A percentile compares a stretch with the other conserved stretches of the same genome.
phyloP scores from a whole-genome alignment of 2,888 invertebrate species.

The Mayetiola destructor region DNA sequence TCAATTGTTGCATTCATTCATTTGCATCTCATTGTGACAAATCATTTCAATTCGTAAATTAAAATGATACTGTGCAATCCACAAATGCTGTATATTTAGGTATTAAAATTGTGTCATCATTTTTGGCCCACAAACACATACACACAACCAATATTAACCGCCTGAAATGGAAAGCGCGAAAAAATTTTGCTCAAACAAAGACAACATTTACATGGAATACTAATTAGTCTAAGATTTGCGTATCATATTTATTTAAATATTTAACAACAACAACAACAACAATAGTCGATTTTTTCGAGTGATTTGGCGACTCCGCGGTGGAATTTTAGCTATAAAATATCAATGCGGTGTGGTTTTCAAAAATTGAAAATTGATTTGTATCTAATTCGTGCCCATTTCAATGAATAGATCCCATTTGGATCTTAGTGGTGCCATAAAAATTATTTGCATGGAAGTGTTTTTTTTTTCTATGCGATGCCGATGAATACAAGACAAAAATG shows the following conservation, averaged over 20 bases:
- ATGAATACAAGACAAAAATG: too few species aligned
- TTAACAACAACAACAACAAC: neutral
- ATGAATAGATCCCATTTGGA: neutral
- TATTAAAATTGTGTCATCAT: constrained; percentile 1
- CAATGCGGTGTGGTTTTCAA: neutral
- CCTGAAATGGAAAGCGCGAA: neutral
- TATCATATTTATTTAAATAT: neutral
- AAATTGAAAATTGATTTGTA: neutral
- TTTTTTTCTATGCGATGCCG: neutral
- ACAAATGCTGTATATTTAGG: neutral
- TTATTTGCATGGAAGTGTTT: neutral
- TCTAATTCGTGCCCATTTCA: neutral
- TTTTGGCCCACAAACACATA: neutral
- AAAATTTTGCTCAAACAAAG: neutral
- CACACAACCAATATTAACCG: neutral
- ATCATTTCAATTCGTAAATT: too few species aligned
- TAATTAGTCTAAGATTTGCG: neutral
- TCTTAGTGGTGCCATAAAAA: neutral
- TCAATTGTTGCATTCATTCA: too few species aligned
- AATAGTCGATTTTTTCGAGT: neutral
- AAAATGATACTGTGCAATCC: too few species aligned
- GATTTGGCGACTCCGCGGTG: neutral
- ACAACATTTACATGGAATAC: constrained; percentile 1
- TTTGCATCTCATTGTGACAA: neutral
- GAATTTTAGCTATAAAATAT: too few species aligned